Conservation (phyloP, 1,140 invertebrate species). For the Dreissena polymorpha region DNA sequence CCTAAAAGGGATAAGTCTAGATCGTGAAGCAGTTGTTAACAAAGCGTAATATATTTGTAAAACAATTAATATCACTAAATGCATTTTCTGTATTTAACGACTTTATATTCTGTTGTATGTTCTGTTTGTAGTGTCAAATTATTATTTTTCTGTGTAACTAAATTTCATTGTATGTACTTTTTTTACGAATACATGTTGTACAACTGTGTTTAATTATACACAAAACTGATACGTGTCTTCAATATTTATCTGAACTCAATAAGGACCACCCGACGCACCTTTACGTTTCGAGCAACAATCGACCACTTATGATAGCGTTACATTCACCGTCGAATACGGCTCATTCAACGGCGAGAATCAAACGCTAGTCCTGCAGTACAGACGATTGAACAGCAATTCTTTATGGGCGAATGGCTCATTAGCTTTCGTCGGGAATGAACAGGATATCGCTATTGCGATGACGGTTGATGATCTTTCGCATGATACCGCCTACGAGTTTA, state of each 20-base stretch:
- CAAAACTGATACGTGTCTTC: too few species aligned
- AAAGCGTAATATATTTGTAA: too few species aligned
- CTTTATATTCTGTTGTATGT: too few species aligned
- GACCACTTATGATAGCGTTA: conserved; percentile 1
- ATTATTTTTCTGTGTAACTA: too few species aligned
- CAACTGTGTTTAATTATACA: too few species aligned
- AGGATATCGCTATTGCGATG: not conserved
- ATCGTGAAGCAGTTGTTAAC: too few species aligned
- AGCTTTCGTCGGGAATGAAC: not conserved
- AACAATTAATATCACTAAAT: too few species aligned
- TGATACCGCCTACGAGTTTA: conserved; percentile 13
- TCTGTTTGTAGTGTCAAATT: too few species aligned
- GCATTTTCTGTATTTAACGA: too few species aligned
- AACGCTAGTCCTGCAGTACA: conserved; percentile 8
- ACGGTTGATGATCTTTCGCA: not conserved
- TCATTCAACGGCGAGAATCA: conserved; percentile 15
- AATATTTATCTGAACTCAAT: not conserved
- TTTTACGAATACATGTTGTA: too few species aligned
- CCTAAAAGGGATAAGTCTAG: too few species aligned
- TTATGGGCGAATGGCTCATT: not conserved
- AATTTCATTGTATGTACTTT: too few species aligned
- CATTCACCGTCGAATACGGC: not conserved
- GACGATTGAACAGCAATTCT: not conserved
- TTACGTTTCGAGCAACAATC: not conserved
- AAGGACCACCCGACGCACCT: conserved; percentile 18